A percentile compares a stretch with the other conserved stretches of the same genome.
These are phyloP conservation scores for Chymomyza costata DNA, from an alignment of 1,140 invertebrate genomes.

Conservation along the genomic window DNA sequence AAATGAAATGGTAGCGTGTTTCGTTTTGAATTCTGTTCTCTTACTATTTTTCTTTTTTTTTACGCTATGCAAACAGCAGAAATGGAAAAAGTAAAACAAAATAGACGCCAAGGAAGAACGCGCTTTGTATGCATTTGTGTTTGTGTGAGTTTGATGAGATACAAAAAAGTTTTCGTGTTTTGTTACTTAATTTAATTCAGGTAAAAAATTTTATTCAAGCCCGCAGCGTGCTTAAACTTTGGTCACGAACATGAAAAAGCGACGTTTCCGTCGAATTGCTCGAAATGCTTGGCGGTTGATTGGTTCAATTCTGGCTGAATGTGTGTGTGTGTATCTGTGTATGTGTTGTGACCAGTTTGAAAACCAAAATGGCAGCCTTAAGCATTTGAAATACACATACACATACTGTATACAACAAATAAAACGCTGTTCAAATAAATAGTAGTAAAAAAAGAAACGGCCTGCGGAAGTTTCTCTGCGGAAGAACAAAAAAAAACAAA, in stretches of 20 bases:
- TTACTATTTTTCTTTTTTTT: conserved; percentile 19
- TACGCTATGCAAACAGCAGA: conserved; percentile 33
- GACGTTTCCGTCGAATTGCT: conserved; percentile 62
- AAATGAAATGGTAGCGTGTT: conserved; percentile 36
- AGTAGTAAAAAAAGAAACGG: no score
- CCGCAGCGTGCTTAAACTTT: conserved; percentile 51
- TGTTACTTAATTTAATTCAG: conserved; percentile 74
- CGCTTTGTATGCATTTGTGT: conserved; percentile 9
- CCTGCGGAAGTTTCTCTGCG: no score
- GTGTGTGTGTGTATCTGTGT: conserved; percentile 17
- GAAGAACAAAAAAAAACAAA: conserved; percentile 13
- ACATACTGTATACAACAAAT: no score
- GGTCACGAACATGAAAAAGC: conserved; percentile 72
- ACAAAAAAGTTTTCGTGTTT: conserved; percentile 61
- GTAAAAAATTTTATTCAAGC: conserved; percentile 48
- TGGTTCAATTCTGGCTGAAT: conserved; percentile 46
- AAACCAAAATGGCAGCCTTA: conserved; percentile 53
- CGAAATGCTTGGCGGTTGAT: conserved; percentile 66
- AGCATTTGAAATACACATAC: no score
- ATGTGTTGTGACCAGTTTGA: conserved; percentile 10
- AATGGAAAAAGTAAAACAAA: conserved; percentile 10
- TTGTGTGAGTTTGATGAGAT: conserved; percentile 9
- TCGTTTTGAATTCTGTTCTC: conserved; percentile 29
- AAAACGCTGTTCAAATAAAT: no score
- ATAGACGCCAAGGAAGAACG: conserved; percentile 35